phyloP scores from a whole-genome alignment of 2,113 vertebrate species.

The Solea solea region DNA sequence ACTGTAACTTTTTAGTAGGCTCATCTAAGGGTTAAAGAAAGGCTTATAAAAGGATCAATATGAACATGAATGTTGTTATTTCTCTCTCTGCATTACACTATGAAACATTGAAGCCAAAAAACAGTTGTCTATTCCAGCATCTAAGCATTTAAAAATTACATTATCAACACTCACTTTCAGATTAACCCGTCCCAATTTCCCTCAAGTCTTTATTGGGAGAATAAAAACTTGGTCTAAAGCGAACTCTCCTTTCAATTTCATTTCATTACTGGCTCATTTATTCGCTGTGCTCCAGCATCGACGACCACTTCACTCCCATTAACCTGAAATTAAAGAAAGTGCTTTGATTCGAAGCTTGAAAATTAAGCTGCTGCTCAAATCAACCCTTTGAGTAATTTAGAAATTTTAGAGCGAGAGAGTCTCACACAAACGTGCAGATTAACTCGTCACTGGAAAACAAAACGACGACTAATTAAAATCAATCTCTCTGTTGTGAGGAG shows the following conservation, averaged over 20 bases:
- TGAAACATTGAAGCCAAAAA: too few species aligned
- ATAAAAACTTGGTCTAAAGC: background rate
- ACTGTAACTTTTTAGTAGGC: too few species aligned
- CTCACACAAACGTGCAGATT: background rate
- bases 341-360: conserved; percentile 37
- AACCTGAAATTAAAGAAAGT: conserved; percentile 41
- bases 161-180: too few species aligned
- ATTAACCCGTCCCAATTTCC: background rate
- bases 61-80: too few species aligned
- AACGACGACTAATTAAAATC: background rate
- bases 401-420: conserved; percentile 4
- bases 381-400: conserved; percentile 19
- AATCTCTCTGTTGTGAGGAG: background rate
- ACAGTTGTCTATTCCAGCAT: too few species aligned
- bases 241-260: background rate
- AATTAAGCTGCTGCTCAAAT: conserved; percentile 24
- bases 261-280: background rate
- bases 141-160: too few species aligned
- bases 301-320: conserved; percentile 31
- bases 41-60: too few species aligned
- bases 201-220: background rate
- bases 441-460: conserved; percentile 5
- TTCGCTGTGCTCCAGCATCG: background rate
- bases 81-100: too few species aligned
- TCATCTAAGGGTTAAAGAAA: too few species aligned